Base-by-base conservation (phyloP, 64 coral and sea anemone species). In the Porites australiensis region DNA sequence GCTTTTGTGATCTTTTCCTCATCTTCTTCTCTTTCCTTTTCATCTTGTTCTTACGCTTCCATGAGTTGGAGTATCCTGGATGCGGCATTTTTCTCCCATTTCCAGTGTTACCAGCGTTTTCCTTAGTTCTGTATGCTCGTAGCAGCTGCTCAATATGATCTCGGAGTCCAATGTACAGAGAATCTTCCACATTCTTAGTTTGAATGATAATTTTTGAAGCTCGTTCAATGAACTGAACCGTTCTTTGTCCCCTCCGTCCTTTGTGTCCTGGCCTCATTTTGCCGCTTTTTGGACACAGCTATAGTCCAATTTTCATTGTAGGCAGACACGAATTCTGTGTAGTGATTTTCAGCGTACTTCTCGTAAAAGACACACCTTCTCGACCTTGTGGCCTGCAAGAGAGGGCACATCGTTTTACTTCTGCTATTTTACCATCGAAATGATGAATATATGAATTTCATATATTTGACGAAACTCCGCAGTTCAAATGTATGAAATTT, bases 351-450 rank as follows among this genome's bases (percentile, higher is more conserved):
- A 11, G 95, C 92, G 65, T 94, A 94, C 66, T 64, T 81, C 62
- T 97, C 95, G 75, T 97, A 94, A 89, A 97, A 97, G n/a, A 97
- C 95, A 58, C 95, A 97, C 16, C 81, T 19, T 37, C 83, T 88
- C 13, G 95, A 92, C 64, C 91, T 97, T 3, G 92, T 84, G 16
- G 92, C 54, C 82, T 93, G 81, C 8, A 67, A 67, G 19, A 69
- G 68, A 68, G 16, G 7, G 54, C 7, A 57, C 12, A 7, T 57
- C 4, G 7, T 57, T 7, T 57, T 57, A 57, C 54, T 57, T 12
- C 7, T 9, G 7, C 1, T 9, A 9, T 12, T 57, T 12, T 57
- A 57, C 7, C 12, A 57, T 37, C 27, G 27, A 37, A 37, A 37
- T 37, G 27, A 37, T 37, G 27, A 37, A 37, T 37, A 37, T 37